Percentiles rank a stretch among this genome's conserved stretches.
These are phyloP conservation scores for Helleia helle DNA, from an alignment of 2,888 invertebrate species.

Conservation along the genomic window DNA sequence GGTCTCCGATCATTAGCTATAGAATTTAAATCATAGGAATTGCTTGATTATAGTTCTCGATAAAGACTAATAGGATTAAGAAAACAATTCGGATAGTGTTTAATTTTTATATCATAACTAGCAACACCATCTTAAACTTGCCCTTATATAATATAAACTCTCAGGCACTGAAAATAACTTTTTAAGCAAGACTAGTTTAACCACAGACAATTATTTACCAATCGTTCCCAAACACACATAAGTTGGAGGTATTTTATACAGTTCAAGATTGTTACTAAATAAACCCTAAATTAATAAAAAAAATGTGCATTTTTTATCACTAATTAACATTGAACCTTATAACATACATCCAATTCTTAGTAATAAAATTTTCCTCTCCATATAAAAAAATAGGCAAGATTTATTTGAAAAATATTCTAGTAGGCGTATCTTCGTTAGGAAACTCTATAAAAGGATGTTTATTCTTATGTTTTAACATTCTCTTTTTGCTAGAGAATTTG, in stretches of 20 bases:
- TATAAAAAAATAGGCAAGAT: slow-evolving; percentile 33
- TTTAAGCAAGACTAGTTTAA: neutral
- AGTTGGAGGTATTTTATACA: too few relatives aligned
- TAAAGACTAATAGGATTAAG: too few relatives aligned
- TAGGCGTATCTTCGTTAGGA: slow-evolving; percentile 60
- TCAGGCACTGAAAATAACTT: neutral
- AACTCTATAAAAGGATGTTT: slow-evolving; percentile 67
- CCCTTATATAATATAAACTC: neutral
- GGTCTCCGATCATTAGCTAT: too few relatives aligned
- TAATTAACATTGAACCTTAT: too few relatives aligned
- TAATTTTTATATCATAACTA: neutral
- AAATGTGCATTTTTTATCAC: too few relatives aligned
- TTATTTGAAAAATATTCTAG: slow-evolving; percentile 67
- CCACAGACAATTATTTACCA: neutral
- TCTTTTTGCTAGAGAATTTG: slow-evolving; percentile 40
- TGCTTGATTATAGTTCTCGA: too few relatives aligned
- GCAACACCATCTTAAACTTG: neutral
- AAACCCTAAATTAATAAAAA: too few relatives aligned
- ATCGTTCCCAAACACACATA: neutral
- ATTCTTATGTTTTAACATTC: slow-evolving; percentile 58
- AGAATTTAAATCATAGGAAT: too few relatives aligned
- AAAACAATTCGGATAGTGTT: too few relatives aligned
- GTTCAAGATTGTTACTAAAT: too few relatives aligned
- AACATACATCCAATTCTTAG: too few relatives aligned
- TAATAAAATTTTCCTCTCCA: slow-evolving; percentile 13